Percentiles rank a stretch among this genome's conserved stretches.
These are phyloP conservation scores for Colaptes auratus DNA, from an alignment of 2,113 vertebrate genomes.

Conservation along the genomic window DNA sequence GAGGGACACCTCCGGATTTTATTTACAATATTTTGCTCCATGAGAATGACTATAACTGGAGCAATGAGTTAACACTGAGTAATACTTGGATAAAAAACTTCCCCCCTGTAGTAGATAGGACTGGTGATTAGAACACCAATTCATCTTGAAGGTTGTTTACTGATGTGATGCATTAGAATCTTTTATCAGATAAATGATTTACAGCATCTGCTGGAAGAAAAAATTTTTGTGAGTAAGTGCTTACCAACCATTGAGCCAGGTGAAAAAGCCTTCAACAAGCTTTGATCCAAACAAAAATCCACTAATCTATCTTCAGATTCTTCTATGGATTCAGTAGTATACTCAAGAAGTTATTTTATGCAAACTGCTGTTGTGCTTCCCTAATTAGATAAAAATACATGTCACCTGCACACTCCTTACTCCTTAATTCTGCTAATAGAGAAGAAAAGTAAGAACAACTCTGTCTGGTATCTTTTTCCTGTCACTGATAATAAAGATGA, in stretches of 20 bases:
- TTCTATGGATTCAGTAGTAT: neutral
- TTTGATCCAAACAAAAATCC: neutral
- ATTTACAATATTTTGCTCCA: neutral
- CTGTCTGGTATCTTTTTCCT: neutral
- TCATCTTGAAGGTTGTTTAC: neutral
- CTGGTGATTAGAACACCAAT: neutral
- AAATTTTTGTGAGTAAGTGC: constrained; percentile 10
- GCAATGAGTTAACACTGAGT: neutral
- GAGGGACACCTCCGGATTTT: neutral
- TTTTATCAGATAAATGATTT: constrained; percentile 18
- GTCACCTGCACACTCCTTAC: neutral
- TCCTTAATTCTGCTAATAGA: neutral
- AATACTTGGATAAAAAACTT: neutral
- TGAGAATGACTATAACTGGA: neutral
- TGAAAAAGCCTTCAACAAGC: neutral
- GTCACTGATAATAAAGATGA: neutral
- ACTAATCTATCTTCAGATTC: neutral
- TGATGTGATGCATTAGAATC: neutral
- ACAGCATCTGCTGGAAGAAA: neutral
- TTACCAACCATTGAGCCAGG: neutral
- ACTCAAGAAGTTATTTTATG: neutral
- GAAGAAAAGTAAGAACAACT: neutral
- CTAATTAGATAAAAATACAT: constrained; percentile 4
- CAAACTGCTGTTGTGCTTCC: neutral
- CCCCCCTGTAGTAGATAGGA: fast-evolving